phyloP scores from a whole-genome alignment of 1,140 invertebrate species.

The Aphaenogaster floridana region DNA sequence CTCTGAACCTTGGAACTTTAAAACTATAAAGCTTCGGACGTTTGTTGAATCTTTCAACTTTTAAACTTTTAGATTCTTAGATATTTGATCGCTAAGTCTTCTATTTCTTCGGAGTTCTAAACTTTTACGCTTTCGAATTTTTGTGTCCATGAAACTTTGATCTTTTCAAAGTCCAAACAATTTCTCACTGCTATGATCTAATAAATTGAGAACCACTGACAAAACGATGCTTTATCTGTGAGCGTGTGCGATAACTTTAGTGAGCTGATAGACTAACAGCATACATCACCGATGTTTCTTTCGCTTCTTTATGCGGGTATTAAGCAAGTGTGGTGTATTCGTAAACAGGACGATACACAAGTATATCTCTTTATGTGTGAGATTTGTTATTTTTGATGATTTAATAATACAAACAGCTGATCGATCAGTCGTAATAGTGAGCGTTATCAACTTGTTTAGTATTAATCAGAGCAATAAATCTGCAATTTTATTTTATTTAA shows the following conservation, averaged over 20 bases:
- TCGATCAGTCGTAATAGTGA: neutral
- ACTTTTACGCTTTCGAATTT: slow-evolving; percentile 21
- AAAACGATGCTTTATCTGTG: slow-evolving; percentile 50
- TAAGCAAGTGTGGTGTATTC: slow-evolving; percentile 18
- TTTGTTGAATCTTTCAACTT: slow-evolving; percentile 12
- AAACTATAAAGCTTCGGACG: slow-evolving; percentile 4
- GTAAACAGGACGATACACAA: slow-evolving; percentile 1
- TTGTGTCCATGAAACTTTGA: slow-evolving; percentile 26
- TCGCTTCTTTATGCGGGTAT: slow-evolving; percentile 60
- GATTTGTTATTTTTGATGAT: neutral
- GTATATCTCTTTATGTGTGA: neutral
- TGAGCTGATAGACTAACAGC: slow-evolving; percentile 43
- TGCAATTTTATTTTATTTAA: slow-evolving; percentile 8
- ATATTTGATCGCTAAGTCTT: slow-evolving; percentile 20
- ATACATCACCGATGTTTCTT: slow-evolving; percentile 50
- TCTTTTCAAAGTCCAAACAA: slow-evolving; percentile 28
- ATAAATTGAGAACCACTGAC: slow-evolving; percentile 57
- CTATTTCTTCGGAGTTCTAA: slow-evolving; percentile 23
- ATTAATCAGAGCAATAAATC: slow-evolving; percentile 5
- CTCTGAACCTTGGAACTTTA: neutral
- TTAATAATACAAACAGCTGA: neutral
- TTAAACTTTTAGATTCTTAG: slow-evolving; percentile 21
- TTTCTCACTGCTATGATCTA: neutral
- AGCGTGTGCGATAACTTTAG: slow-evolving; percentile 67
- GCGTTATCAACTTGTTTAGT: neutral